Evolutionary conservation across 1,140 invertebrate genomes (phyloP), one percentile per base, ranked within the genome.

Genomic region (Glossosoma conforme): DNA sequence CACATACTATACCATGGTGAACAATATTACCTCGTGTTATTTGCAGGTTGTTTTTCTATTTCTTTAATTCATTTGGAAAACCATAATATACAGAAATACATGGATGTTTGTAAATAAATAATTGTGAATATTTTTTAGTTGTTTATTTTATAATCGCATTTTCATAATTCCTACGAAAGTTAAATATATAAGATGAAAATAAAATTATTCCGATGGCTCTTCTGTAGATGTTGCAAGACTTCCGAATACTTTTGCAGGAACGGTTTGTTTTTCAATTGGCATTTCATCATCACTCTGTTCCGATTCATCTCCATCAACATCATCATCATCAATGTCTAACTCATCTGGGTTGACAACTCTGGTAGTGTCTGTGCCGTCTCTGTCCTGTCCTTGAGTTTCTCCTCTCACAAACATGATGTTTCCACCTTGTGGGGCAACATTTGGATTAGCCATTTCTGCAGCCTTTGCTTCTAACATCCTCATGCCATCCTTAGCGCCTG

Each of bases 331-430:
- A 65, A 97, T 87, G 64, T 93, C 80, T 65, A 97, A 96, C 74
- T 97, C 93, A 74, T 96, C 93, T 13, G 93, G 93, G 82, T 97
- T 97, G 24, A 83, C 77, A 1, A 91, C 83, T 56, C 76, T 70
- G 2, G 72, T 74, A 59, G 83, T 79, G 56, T 81, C 75, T 44
- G 77, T 81, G 49, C 79, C 78, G 59, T 89, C 84, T 56, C 83
- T 80, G 20, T 77, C 76, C 44, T 81, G 76, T 19, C 86, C 86
- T 73, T 85, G 87, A n/a, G 85, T 93, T 69, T 85, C 87, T 53
- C 91, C 91, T 57, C 87, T 78, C 28, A 92, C 86, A 76, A 92
- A 93, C 67, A 85, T 76, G 60, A 93, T 91, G 62, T 84, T 84
- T 18, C 81, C 81, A 21, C 76, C 70, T 40, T 75, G 69, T 21